Evolutionary conservation across 2,797 vertebrate species (phyloP), one percentile per base, ranked within the genome.

Genomic region (Ammospiza maritima): DNA sequence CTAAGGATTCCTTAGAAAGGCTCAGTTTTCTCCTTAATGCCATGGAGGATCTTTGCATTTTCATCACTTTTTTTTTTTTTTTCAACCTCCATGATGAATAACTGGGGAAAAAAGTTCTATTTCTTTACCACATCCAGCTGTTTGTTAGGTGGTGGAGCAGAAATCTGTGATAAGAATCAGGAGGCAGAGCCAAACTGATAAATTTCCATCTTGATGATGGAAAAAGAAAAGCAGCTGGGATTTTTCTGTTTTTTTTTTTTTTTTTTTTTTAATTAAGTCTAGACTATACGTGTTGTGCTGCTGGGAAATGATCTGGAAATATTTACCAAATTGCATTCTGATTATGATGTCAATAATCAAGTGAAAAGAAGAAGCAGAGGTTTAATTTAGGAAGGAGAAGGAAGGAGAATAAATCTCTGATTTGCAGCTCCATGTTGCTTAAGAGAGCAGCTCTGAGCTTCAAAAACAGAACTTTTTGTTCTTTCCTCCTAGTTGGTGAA

Each of bases 131-230:
- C 69, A 78, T 74, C 96, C 96, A 94, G 84, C 91, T 89, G 85
- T 96, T 96, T 90, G 69, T 97, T 93, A 96, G 93, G 72, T 87
- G 69, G 26, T 74, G 88, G 62, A 91, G 93, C 88, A 94, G 78
- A 95, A 96, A 83, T 57, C 74, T 88, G 64, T 32, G 96, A 96
- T 95, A 96, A 90, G 87, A 48, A 94, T 97, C 91, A 16, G 75
- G 70, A 89, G 65, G 85, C 81, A 95, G 79, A 97, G 93, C 93
- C 95, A 91, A 91, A 92, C 76, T 71, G 93, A 89, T 94, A 96
- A 93, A 86, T 92, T 34, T 34, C 54, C 54, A 97, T 96, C 95
- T 95, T 94, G 97, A 94, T 96, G 97, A 95, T 66, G 70, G 93
- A 94, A 95, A 96, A 92, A 91, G 89, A 70, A 94, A 94, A 88